Base-by-base conservation (phyloP, 2,888 invertebrate species). In the Belgica antarctica region DNA sequence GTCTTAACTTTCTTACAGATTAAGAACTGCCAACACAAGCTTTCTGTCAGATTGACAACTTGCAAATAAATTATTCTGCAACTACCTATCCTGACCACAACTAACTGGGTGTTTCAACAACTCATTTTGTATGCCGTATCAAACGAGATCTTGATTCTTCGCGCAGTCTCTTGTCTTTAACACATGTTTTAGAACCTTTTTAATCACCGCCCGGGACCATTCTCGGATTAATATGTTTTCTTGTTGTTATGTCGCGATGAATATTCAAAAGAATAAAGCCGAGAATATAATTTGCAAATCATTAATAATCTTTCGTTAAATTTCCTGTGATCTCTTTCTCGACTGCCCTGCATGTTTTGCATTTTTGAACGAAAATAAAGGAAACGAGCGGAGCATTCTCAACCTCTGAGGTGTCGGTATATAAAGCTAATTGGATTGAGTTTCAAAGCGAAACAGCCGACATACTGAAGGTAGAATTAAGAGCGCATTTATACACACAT, bases 401-500 rank as follows among this genome's bases (percentile, higher is more conserved):
- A 22, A 47, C 47, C 17, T 47, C 57, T 68, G 27, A 70, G 61
- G 70, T 70, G 70, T 70, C 70, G 70, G 70, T 70, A 41, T 70
- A 70, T 70, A 36, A 41, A 41, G 41, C 61, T 70, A 70, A 70
- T 70, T 70, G 70, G 70, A 70, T 68, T 68, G 68, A 68, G 25
- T 68, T 68, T 68, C 68, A 68, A 68, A 68, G n/a, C 31, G 27
- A 27, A 57, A n/a, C 47, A 22, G 68, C 28, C 68, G 27, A 46
- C 46, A 57, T 24, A 28, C n/a, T n/a, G 47, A 28, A 68, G 19
- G 57, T 27, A 68, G 68, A 63, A 25, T 63, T 41, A 63, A 25
- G 52, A 68, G 24, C 47, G 68, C 28, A 66, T 68, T 52, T 68
- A 68, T 68, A 57, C 27, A 52, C 52, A 52, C 52, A 52, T 22